Evolutionary conservation across 1,140 invertebrate species (phyloP), one percentile per base, ranked within the genome.

Genomic region (Anastrepha obliqua): DNA sequence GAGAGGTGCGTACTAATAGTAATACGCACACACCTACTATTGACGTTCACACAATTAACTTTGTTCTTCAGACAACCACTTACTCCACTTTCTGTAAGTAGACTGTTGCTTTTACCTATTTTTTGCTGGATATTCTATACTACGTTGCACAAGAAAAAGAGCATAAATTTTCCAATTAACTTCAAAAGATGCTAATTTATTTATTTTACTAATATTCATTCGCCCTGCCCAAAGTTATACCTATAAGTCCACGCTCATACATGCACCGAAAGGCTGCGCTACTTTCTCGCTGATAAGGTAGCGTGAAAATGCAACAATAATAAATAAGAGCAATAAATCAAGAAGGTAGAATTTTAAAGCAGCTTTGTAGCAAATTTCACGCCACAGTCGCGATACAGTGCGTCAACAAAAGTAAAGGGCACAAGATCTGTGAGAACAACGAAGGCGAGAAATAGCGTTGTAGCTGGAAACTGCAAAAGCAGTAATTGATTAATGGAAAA

Each of bases 401-500:
- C 13, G 3, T 17, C 67, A 44, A 11, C 29, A 47, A 17, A n/a
- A 47, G 67, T 6, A 15, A 47, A n/a, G 15, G 42, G 11, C 7
- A 42, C 15, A n/a, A 62, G 15, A 1, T 13, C 39, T 62, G 67
- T 44, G 29, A 65, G 29, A 42, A 39, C 29, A 39, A 39, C 39
- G 39, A 13, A 55, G 1, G 39, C 9, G 9, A 2, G 17, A 20
- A 6, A 29, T 29, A 42, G 17, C 11, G 29, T 0, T 70, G 39
- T 29, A 70, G 13, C 9, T 7, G 9, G 44, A 13, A 47, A 47
- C 42, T 47, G 42, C 17, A 17, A 15, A 13, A 15, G 15, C 42
- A n/a, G 67, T 74, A 74, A 74, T 74, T 74, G 67, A 74, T 74
- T 74, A 74, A 74, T 74, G 67, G 67, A 74, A 74, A 74, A 47